Conservation (phyloP, 2,888 invertebrate genomes). For the Lithophane leautieri region DNA sequence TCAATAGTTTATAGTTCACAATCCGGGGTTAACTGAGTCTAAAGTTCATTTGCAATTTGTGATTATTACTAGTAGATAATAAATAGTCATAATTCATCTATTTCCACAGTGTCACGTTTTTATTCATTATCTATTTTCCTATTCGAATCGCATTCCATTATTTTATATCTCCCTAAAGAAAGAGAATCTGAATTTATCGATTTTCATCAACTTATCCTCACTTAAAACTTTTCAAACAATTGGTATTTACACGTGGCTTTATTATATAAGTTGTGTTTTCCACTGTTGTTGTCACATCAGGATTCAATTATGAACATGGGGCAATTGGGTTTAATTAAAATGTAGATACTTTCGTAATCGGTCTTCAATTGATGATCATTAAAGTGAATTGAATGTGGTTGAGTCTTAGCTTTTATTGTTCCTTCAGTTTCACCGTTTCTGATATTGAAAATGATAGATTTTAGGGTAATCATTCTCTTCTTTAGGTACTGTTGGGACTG, state of each 20-base stretch:
- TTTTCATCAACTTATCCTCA: background rate
- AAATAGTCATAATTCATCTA: constrained; percentile 16
- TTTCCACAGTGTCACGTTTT: constrained; percentile 20
- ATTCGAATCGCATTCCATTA: constrained; percentile 2
- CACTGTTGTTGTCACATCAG: constrained; percentile 60
- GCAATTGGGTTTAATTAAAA: constrained; percentile 82
- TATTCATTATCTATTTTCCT: constrained; percentile 3
- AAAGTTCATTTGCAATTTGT: constrained; percentile 58
- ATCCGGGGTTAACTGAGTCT: constrained; percentile 46
- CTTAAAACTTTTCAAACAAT: background rate
- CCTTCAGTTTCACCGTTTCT: constrained; percentile 26
- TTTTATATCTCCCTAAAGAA: background rate
- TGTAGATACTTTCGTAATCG: constrained; percentile 75
- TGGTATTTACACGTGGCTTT: constrained; percentile 8
- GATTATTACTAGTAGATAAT: constrained; percentile 13
- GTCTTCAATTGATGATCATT: constrained; percentile 78
- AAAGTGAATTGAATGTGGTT: constrained; percentile 68
- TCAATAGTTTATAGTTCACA: constrained; percentile 47
- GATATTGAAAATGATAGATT: background rate
- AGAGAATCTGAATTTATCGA: background rate
- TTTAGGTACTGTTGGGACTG: background rate
- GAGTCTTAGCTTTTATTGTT: constrained; percentile 62
- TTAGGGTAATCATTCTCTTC: background rate
- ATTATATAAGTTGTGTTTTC: constrained; percentile 21
- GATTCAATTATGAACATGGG: constrained; percentile 70